Evolutionary conservation across 2,113 vertebrate species (phyloP).

Genomic region (Sinosuthora webbiana): DNA sequence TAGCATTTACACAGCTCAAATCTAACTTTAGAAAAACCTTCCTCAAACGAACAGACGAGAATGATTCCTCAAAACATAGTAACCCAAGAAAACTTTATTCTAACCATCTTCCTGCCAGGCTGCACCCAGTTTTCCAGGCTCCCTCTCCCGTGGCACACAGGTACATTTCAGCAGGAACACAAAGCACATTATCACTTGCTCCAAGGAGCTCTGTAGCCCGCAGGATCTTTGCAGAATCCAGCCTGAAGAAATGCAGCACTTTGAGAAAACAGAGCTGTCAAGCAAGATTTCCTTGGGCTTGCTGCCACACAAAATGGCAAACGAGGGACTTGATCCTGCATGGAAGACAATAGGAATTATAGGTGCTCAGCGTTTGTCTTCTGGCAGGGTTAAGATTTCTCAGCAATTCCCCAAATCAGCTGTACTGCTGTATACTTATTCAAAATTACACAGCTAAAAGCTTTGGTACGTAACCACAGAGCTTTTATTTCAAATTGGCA

Average conservation of each 20-base stretch:
- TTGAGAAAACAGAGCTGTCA: slow-evolving; percentile 44
- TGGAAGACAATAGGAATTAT: neutral
- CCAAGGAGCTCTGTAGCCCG: slow-evolving; percentile 12
- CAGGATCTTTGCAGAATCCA: slow-evolving; percentile 30
- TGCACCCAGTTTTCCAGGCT: neutral
- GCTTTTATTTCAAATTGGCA: slow-evolving; percentile 54
- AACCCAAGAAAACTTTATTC: neutral
- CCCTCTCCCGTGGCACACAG: neutral
- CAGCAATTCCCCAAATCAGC: slow-evolving; percentile 11
- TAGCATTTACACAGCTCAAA: slow-evolving; percentile 57
- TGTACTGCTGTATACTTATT: neutral
- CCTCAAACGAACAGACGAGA: neutral
- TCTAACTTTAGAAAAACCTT: slow-evolving; percentile 37
- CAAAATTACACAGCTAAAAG: neutral
- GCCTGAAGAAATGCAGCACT: slow-evolving; percentile 29
- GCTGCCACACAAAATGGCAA: slow-evolving; percentile 59
- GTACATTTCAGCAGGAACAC: neutral
- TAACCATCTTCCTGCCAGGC: neutral
- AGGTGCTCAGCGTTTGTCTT: slow-evolving; percentile 1
- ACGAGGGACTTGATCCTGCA: slow-evolving; percentile 36
- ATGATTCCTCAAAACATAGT: neutral
- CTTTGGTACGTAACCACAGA: slow-evolving; percentile 25
- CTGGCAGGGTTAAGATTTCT: neutral
- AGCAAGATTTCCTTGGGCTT: slow-evolving; percentile 50
- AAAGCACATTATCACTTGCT: neutral